Base-by-base conservation (phyloP, 2,797 vertebrate genomes). In the Neopelma chrysocephalum region DNA sequence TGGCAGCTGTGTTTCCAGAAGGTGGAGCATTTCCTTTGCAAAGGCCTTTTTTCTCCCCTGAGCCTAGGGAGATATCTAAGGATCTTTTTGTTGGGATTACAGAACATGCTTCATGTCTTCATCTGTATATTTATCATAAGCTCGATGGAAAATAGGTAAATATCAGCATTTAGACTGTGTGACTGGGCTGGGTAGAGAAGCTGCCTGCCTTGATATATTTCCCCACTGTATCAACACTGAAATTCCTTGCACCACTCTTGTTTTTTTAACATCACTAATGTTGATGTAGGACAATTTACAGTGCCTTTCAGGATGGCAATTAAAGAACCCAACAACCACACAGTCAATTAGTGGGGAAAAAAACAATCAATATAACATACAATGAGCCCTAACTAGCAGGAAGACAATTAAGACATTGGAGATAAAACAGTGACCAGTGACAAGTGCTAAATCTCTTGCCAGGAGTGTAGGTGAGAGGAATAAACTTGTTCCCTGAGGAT, bases 351-450 rank as follows among this genome's bases (percentile, higher is more conserved):
- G 93, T 92, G 54, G 87, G 86, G 79, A 86, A 90, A 85, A 84
- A 95, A 97, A 29, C 91, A 89, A 96, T 97, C 96, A 73, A 96
- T 97, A 89, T n/a, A 87, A 54, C 81, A 50, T 95, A 96, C 93
- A 96, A 93, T 93, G 90, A 95, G 47, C 50, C 85, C 81, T 96
- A 95, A 95, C 85, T 75, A 93, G 78, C 64, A 79, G 51, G 62
- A 87, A 96, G 76, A 94, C 93, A 93, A 95, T 97, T 96, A 96
- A 96, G 90, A 96, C 82, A 70, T 38, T 47, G 71, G 82, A 91
- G 94, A 95, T 97, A 94, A 94, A 97, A 70, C 70, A 82, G 58
- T 93, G 97, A 91, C 95, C 94, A 87, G 84, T 70, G 95, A 90
- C 87, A 95, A 94, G 29, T 58, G 61, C 51, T 94, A 89, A 83